Conservation (phyloP, 2,113 vertebrate species). For the Loxodonta africana region DNA sequence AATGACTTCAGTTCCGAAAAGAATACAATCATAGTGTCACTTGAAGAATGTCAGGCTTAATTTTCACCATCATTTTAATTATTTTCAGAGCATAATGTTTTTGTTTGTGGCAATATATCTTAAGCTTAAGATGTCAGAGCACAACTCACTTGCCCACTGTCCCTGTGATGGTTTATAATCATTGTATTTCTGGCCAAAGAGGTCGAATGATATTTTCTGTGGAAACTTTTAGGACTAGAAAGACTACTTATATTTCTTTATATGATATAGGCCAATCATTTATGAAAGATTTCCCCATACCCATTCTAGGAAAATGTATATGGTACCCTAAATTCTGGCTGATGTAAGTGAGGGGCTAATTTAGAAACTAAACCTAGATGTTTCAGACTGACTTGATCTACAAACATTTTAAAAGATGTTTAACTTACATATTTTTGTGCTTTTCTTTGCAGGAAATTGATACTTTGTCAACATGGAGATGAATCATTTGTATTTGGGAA, state of each 20-base stretch:
- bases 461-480: slow-evolving; percentile 73
- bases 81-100: slow-evolving; percentile 22
- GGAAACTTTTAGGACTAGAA: slow-evolving; percentile 33
- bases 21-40: background rate
- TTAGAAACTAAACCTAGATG: slow-evolving; percentile 59
- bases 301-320: background rate
- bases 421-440: slow-evolving; percentile 58
- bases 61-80: slow-evolving; percentile 28
- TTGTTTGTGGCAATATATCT: background rate
- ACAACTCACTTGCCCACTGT: background rate
- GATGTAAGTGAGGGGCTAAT: background rate
- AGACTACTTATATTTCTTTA: slow-evolving; percentile 31
- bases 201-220: background rate
- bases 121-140: background rate
- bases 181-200: slow-evolving; percentile 45
- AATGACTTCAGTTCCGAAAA: background rate
- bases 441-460: slow-evolving; percentile 76
- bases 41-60: background rate
- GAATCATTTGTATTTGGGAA: slow-evolving; percentile 64
- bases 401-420: slow-evolving; percentile 17
- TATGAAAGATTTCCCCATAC: background rate
- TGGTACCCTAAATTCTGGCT: background rate
- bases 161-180: background rate
- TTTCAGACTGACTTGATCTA: slow-evolving; percentile 47
- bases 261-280: background rate